A percentile compares a stretch with the other conserved stretches of the same genome.
Conservation (phyloP, 2,113 vertebrate genomes). For the Symphodus melops region DNA sequence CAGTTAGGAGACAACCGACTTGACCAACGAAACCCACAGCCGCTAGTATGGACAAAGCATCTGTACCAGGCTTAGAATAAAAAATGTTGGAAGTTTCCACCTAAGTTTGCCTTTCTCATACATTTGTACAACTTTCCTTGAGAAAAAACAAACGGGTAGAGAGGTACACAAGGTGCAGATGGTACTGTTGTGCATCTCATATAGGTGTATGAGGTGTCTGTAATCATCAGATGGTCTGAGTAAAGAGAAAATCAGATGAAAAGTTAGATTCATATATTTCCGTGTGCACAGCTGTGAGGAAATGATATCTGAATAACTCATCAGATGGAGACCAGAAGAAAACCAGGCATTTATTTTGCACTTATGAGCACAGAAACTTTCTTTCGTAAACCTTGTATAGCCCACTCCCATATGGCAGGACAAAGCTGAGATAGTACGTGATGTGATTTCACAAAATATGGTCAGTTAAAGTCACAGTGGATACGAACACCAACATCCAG, state of each 20-base stretch:
- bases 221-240: slow-evolving; percentile 24
- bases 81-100: slow-evolving; percentile 16
- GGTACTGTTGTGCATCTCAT: not conserved
- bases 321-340: slow-evolving; percentile 27
- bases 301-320: slow-evolving; percentile 21
- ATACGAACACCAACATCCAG: slow-evolving; percentile 50
- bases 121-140: not conserved
- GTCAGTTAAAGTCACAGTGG: slow-evolving; percentile 22
- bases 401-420: slow-evolving; percentile 49
- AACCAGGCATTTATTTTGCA: slow-evolving; percentile 28
- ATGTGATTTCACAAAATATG: slow-evolving; percentile 52
- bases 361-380: slow-evolving; percentile 33
- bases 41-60: not conserved
- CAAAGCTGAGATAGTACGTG: slow-evolving; percentile 20
- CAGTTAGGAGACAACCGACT: no score
- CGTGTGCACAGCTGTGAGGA: slow-evolving; percentile 14
- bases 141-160: not conserved
- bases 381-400: slow-evolving; percentile 44
- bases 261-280: slow-evolving; percentile 6
- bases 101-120: not conserved
- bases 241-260: slow-evolving; percentile 3
- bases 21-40: no score
- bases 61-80: not conserved
- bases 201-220: not conserved
- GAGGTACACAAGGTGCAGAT: slow-evolving; percentile 31